Base-by-base conservation (phyloP, 2,113 vertebrate species). In the Sturnus vulgaris region DNA sequence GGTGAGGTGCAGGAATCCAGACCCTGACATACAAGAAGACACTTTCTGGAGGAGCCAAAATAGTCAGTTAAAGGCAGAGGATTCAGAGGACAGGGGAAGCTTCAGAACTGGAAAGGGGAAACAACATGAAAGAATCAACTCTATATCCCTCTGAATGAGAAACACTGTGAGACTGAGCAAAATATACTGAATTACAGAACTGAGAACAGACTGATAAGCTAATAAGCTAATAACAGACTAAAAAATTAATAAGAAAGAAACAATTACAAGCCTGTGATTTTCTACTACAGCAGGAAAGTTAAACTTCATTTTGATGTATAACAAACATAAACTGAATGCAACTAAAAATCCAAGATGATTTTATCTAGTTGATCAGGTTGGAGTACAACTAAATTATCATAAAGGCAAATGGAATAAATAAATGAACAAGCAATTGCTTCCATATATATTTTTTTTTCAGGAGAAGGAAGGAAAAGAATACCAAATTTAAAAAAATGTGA, bases 401-500 rank as follows among this genome's bases (percentile, higher is more conserved):
- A 50, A 66, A 57, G 15, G 7, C 23, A 80, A 82, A 22, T 1
- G 12, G 16, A 15, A 46, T 15, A 53, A 55, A 73, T 22, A 75
- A 89, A 64, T 31, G 25, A 64, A 25, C 2, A 52, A 27, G 10
- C 6, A 80, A 49, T 37, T n/a, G 19, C 19, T 72, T 47, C 81
- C 22, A 14, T 39, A 19, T 35, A 0, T 56, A 68, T 77, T 80
- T 80, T 39, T 40, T 52, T 69, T n/a, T 6, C 25, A 70, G 14
- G 49, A 75, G 2, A 65, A 66, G 27, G 9, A 70, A 46, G 19
- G 22, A 42, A 64, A 93, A 82, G 17, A 85, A 59, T 31, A 69
- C 1, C 3, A 15, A 1, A 35, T 47, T 47, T 11, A 11, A 1
- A 1, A 12, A 64, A 42, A 37, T 52, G 23, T 82, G n/a, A 61